A percentile compares a stretch with the other conserved stretches of the same genome.
These are phyloP conservation scores for Dolichoris vasculosae DNA, from an alignment of 1,140 invertebrate species.

Conservation along the genomic window DNA sequence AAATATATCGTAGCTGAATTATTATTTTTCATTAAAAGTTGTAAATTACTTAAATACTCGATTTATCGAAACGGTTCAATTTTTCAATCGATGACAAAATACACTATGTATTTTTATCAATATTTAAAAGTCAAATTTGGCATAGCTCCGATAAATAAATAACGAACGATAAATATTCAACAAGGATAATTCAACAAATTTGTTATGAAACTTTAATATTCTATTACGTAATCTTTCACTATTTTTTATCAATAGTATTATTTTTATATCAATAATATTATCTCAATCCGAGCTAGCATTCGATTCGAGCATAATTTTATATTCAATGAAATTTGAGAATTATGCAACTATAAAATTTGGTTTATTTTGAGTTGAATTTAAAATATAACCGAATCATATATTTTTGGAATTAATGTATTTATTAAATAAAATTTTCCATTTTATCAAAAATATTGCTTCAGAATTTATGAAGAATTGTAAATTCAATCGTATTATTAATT, in stretches of 20 bases:
- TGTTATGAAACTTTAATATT: neutral
- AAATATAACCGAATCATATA: neutral
- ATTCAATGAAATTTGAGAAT: neutral
- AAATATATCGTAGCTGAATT: neutral
- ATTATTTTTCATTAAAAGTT: conserved; percentile 1
- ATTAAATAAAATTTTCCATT: no score
- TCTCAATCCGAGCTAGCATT: no score
- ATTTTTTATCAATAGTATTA: no score
- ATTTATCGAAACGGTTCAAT: conserved; percentile 4
- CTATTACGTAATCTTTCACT: neutral
- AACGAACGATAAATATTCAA: neutral
- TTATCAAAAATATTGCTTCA: no score
- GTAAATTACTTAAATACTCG: neutral
- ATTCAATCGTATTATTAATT: no score
- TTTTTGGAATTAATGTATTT: neutral
- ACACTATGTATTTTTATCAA: neutral
- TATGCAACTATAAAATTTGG: neutral
- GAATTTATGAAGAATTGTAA: no score
- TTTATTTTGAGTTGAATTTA: neutral
- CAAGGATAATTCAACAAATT: neutral
- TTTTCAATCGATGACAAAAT: neutral
- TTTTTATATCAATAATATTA: no score
- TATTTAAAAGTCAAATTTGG: neutral
- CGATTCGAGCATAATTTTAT: neutral
- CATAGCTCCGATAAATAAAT: neutral